These are phyloP conservation scores for Cataglyphis altisquamis DNA, from an alignment of 2,888 invertebrate genomes.

Conservation along the genomic window DNA sequence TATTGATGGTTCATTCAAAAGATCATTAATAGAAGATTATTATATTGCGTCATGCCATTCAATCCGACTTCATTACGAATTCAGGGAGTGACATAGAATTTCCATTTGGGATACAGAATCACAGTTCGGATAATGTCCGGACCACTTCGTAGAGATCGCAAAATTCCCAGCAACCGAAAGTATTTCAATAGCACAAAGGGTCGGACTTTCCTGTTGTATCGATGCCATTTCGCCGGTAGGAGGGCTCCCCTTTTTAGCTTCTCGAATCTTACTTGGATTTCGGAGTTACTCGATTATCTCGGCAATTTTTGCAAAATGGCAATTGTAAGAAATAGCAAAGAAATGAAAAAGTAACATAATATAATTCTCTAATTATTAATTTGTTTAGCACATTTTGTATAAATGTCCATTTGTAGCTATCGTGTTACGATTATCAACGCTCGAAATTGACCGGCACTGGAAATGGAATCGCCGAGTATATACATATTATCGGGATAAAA, in stretches of 20 bases:
- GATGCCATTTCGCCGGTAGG: neutral
- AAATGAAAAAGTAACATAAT: neutral
- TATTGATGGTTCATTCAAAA: conserved; percentile 1
- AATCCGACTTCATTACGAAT: conserved; percentile 15
- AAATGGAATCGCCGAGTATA: neutral
- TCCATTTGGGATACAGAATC: conserved; percentile 25
- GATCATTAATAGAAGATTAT: conserved; percentile 21
- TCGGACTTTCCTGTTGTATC: neutral
- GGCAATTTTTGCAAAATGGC: neutral
- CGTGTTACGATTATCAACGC: neutral
- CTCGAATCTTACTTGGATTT: neutral
- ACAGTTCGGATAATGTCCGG: neutral
- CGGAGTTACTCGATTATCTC: neutral
- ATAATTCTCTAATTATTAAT: neutral
- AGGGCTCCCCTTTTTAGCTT: neutral
- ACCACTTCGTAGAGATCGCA: neutral
- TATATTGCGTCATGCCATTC: neutral
- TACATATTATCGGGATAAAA: neutral
- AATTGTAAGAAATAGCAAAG: neutral
- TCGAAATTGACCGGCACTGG: neutral
- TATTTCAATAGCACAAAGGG: conserved; percentile 7
- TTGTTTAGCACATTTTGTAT: neutral
- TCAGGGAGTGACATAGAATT: conserved; percentile 10
- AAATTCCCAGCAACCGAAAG: neutral
- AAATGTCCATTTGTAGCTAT: neutral